Base-by-base conservation (phyloP, 1,140 invertebrate genomes). In the Euglossa dilemma region DNA sequence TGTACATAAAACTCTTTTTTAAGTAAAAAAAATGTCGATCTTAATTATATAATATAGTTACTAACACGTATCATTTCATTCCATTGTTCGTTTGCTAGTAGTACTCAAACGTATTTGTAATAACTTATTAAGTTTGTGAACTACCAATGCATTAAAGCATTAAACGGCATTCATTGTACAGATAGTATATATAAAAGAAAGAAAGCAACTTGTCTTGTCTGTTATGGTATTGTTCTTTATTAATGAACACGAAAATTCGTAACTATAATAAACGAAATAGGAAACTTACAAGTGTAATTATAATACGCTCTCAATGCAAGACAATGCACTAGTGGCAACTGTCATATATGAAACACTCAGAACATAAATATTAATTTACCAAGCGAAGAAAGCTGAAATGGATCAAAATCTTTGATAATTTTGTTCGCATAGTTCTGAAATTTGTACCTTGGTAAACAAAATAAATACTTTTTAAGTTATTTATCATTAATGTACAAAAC, bases 381-480 rank as follows among this genome's bases (percentile, higher is more conserved):
- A 70, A 43, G 8, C 50, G 47, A 52, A 85, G 59, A 80, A 80
- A 83, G 47, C 70, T 61, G 74, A 61, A 66, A 74, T 52, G 56
- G 73, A 74, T 84, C 45, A 72, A 88, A 71, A 59, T 61, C 80
- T 23, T 80, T 70, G 43, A 77, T 64, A 85, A 61, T 85, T 81
- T 79, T 64, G 67, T 88, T 86, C 64, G 78, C 54, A 73, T 82
- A 83, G 57, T 76, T 86, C 54, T 83, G 78, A 89, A 74, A 89
- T 87, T 87, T 89, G 85, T 89, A 89, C 77, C 64, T 88, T 89
- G 66, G 70, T 70, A 88, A 78, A 85, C 52, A 80, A 84, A 84
- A 89, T 77, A 90, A 85, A 83, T 90, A 89, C 85, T 87, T 87
- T 83, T 85, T 92, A 92, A 92, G 91, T 92, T 92, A 92, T 92